Evolutionary conservation across 2,888 invertebrate species (phyloP), one percentile per base, ranked within the genome.

Genomic region (Prionchulus punctatus): DNA sequence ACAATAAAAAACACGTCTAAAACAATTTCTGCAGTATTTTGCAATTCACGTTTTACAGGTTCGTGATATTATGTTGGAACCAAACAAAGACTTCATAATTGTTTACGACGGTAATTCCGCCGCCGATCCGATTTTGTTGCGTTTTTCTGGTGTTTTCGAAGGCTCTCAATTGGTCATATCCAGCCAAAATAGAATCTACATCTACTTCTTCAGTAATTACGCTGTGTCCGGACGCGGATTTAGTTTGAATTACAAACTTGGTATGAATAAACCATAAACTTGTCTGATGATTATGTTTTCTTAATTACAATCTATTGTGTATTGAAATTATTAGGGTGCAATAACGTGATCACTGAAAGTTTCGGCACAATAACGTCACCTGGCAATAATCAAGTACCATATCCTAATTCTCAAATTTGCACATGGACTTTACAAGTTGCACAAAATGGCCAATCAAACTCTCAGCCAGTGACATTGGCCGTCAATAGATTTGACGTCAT

Each of bases 31-130:
- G 23, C 31, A 48, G n/a, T n/a, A 26, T n/a, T n/a, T 42, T 23
- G 30, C 21, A 45, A 30, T 56, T 30, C 58, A 36, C 7, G 18
- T 36, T 42, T 62, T 67, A 12, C 62, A 75, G 66, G 58, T 76
- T 12, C 63, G 67, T 36, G 69, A 71, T 56, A 58, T 72, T 30
- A 70, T 72, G 54, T 63, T 73, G 30, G 71, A 73, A 58, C 63
- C 68, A 43, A 66, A 67, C 3, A 66, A 67, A 62, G 94, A 96
- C 72, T 86, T 83, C 65, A 81, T 96, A 60, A 78, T 89, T 1
- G 81, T 96, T 53, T 82, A 91, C 62, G 91, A 96, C 71, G 96
- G 96, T 2, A 81, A 85, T 56, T 81, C 82, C 1, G 88, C 94
- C 15, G 84, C 84, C 69, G 85, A 85, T 67, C 81, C 84, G 59